Percentiles rank a stretch among this genome's conserved stretches.
phyloP scores from a whole-genome alignment of 2,113 vertebrate species.

The Cavia porcellus region DNA sequence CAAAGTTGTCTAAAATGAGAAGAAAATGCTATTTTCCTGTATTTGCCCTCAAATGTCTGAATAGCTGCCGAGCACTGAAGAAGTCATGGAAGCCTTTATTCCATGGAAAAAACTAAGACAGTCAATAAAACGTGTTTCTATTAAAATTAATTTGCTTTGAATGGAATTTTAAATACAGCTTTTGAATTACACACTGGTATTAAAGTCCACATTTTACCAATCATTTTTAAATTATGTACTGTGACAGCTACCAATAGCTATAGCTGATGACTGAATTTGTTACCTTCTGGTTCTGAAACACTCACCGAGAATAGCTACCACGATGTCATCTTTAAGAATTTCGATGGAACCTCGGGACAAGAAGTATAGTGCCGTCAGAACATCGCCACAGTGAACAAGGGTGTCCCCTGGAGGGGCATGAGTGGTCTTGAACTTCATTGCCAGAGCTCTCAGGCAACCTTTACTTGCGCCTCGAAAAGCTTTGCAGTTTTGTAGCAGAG shows the following conservation, averaged over 20 bases:
- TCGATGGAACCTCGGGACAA: slow-evolving; percentile 98
- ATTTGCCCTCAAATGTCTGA: slow-evolving; percentile 38
- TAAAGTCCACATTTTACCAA: neutral
- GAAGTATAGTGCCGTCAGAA: slow-evolving; percentile 98
- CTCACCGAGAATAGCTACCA: slow-evolving; percentile 98
- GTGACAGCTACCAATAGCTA: neutral
- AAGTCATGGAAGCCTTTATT: neutral
- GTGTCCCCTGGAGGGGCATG: slow-evolving; percentile 98
- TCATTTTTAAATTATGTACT: neutral
- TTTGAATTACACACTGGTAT: slow-evolving; percentile 39
- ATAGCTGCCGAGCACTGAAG: slow-evolving; percentile 41
- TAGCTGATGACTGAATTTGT: neutral
- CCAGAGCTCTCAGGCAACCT: slow-evolving; percentile 97
- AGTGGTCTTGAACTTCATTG: slow-evolving; percentile 98
- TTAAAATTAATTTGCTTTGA: slow-evolving; percentile 46
- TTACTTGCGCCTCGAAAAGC: slow-evolving; percentile 97
- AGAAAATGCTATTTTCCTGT: slow-evolving; percentile 55
- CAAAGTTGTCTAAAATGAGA: slow-evolving; percentile 14
- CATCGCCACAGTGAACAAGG: slow-evolving; percentile 96
- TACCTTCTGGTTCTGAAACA: slow-evolving; percentile 50
- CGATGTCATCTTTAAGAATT: slow-evolving; percentile 98
- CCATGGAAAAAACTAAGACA: slow-evolving; percentile 37
- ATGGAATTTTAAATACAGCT: slow-evolving; percentile 58
- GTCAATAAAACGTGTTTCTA: slow-evolving; percentile 60
- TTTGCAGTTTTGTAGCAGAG: slow-evolving; percentile 96